Evolutionary conservation across 2,888 invertebrate genomes (phyloP), one percentile per base, ranked within the genome.

Genomic region (Cheilosia urbana): DNA sequence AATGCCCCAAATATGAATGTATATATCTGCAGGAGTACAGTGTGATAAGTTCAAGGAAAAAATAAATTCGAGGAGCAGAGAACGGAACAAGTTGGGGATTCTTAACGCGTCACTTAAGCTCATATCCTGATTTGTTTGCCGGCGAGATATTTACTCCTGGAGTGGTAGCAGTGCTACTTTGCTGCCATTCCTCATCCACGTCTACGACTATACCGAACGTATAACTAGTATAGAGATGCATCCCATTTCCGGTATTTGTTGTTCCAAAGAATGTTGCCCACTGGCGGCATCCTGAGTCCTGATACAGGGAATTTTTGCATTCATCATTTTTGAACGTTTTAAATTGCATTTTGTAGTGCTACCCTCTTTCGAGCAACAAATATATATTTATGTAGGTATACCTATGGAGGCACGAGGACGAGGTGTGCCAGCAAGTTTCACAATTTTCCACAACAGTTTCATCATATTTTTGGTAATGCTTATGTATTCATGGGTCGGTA

Each of bases 91-190:
- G 55, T 72, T 76, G 68, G 40, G 58, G 68, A 85, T 85, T 87
- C 82, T 80, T 78, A 58, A 77, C 87, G 82, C 87, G 65, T 87
- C 82, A 87, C 87, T 82, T 73, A 65, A 69, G 82, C 69, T 87
- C 87, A 87, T 87, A 82, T 87, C 82, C 81, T 85, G 85, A 85
- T 85, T 85, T 85, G 76, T 81, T 81, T 85, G 76, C 71, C 49
- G 42, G 62, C 55, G 42, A 63, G 75, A 73, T 77, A 72, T 72
- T 72, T 55, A 66, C 55, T 72, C 60, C 49, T 65, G 21, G 53
- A 60, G 66, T 66, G 51, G 71, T 45, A 30, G 42, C 30, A 34
- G 45, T 62, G 27, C 30, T 57, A 24, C 51, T 24, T 40, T 42
- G 13, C 17, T 55, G 7, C n/a, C 17, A 13, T 47, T 19, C 11